Evolutionary conservation across 2,888 invertebrate species (phyloP), one percentile per base, ranked within the genome.

Genomic region (Mamestra brassicae): DNA sequence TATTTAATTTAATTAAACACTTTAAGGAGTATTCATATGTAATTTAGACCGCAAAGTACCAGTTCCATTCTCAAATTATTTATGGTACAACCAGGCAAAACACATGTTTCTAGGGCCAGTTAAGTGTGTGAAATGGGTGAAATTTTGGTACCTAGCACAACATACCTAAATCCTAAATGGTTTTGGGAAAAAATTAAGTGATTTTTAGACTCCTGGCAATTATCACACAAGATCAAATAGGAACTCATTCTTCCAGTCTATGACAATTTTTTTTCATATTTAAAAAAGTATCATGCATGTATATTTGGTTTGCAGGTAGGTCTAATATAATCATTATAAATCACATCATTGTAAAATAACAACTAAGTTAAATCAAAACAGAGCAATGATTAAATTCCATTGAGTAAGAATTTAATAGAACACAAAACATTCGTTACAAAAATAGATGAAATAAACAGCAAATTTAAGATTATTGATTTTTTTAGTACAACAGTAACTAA

Each of bases 381-480:
- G 13, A 52, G 45, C 6, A 13, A 8, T 13, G 3, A 42, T n/a
- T 13, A 1, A 34, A 17, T 5, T 15, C 8, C 1, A 47, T 47
- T 26, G 4, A 13, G 26, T 7, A 34, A 47, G 47, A 47, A 47
- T 47, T 45, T 11, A 45, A 45, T 38, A n/a, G 10, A n/a, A 42
- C 17, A 17, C 42, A 58, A 50, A 7, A 15, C 15, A 15, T 7
- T 45, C 4, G 15, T 11, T 5, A 36, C 0, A 17, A 52, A 36
- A 17, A 36, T 4, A 15, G 13, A 65, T 4, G 6, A 26, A 26
- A 26, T 26, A 26, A 26, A 26, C 26, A 26, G 26, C 26, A 26
- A 26, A 26, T 26, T 1, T 26, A 54, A 0, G 4, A 15, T 36
- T 78, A 76, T 76, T 71, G 76, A 76, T 71, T 71, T 60, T 60